These are phyloP conservation scores for Trachelipus rathkii DNA, from an alignment of 1,140 invertebrate genomes.

Conservation along the genomic window DNA sequence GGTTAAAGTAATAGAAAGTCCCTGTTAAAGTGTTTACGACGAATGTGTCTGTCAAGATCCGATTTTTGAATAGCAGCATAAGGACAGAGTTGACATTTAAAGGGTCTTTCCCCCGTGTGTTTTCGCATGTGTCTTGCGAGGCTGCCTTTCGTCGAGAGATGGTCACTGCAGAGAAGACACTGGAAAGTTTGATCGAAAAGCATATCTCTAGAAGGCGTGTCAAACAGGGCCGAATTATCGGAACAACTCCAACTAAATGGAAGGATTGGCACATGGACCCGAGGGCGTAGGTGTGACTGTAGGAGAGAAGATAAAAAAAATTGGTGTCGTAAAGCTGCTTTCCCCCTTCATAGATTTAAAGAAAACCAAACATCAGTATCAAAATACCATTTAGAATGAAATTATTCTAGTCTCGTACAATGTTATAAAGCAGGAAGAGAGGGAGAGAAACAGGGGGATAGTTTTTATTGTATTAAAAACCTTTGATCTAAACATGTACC, in stretches of 20 bases:
- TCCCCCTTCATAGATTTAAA: too few species aligned
- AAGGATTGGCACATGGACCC: neutral
- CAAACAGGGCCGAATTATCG: too few species aligned
- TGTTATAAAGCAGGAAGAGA: too few species aligned
- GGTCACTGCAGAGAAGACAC: neutral
- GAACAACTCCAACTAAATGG: too few species aligned
- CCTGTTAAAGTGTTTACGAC: constrained; percentile 6
- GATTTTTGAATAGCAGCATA: constrained; percentile 2
- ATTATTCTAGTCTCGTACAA: too few species aligned
- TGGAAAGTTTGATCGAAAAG: neutral
- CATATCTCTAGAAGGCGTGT: neutral
- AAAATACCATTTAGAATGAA: too few species aligned
- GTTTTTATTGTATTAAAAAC: too few species aligned
- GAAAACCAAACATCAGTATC: too few species aligned
- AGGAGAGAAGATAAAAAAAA: neutral
- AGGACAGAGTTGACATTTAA: neutral
- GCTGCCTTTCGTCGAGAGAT: neutral
- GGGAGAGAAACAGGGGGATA: too few species aligned
- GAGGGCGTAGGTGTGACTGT: neutral
- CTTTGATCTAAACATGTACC: too few species aligned
- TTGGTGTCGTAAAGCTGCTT: too few species aligned
- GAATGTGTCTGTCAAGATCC: constrained; percentile 14
- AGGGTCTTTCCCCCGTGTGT: constrained; percentile 28
- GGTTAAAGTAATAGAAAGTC: neutral
- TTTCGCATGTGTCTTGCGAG: constrained; percentile 24